A percentile compares a stretch with the other conserved stretches of the same genome.
phyloP scores from a whole-genome alignment of 2,797 vertebrate species.

The Gymnoscopelus braueri region DNA sequence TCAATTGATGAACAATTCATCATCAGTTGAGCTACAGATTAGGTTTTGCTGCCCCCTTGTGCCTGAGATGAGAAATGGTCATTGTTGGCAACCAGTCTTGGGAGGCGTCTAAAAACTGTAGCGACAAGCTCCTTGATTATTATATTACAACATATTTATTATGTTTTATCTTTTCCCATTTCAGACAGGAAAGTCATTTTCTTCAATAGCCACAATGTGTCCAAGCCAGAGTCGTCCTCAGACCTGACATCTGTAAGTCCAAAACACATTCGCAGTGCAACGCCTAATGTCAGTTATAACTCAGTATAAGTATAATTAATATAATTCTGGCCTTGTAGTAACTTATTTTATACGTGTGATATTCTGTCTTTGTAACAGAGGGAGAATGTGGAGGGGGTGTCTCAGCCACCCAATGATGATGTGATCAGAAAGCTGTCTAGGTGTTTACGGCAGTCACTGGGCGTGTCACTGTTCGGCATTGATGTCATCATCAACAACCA shows the following conservation, averaged over 20 bases:
- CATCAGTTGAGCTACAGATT: slow-evolving; percentile 4
- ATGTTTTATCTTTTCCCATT: slow-evolving; percentile 58
- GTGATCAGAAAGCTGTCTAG: slow-evolving; percentile 93
- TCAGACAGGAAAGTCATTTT: slow-evolving; percentile 97
- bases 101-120: neutral
- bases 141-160: neutral
- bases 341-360: neutral
- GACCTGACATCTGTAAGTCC: slow-evolving; percentile 92
- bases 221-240: slow-evolving; percentile 96
- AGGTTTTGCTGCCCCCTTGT: slow-evolving; percentile 70
- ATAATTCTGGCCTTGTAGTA: neutral
- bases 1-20: neutral
- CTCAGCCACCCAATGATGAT: slow-evolving; percentile 89
- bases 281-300: too few species aligned
- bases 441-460: slow-evolving; percentile 89
- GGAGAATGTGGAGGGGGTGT: slow-evolving; percentile 95
- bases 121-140: too few species aligned
- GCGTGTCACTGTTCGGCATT: slow-evolving; percentile 95
- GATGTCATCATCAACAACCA: slow-evolving; percentile 99
- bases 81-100: neutral
- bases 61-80: slow-evolving; percentile 22
- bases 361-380: slow-evolving; percentile 78
- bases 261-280: neutral
- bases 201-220: slow-evolving; percentile 99
- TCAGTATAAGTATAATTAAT: too few species aligned